Conservation (phyloP, 2,113 vertebrate species). For the Cyphomyrus discorhynchus region DNA sequence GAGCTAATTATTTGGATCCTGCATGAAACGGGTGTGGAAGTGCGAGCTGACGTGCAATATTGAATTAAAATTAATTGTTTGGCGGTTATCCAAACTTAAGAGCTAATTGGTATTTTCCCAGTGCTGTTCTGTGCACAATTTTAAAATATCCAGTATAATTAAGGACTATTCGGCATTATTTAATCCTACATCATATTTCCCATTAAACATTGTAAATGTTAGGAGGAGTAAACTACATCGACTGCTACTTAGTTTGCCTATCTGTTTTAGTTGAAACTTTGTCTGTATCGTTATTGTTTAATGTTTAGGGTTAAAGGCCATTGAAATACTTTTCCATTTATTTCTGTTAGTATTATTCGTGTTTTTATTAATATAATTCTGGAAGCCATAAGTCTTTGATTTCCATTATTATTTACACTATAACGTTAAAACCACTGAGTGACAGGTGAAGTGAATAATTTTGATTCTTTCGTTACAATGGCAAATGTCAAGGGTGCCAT, state of each 20-base stretch:
- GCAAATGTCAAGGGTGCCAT: background rate
- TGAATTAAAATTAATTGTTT: constrained; percentile 26
- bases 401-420: background rate
- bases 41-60: background rate
- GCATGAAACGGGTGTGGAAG: background rate
- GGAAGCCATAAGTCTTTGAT: background rate
- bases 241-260: background rate
- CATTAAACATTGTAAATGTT: background rate
- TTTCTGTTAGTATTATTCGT: background rate
- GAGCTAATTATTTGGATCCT: constrained; percentile 13
- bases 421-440: background rate
- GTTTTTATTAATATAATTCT: background rate
- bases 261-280: background rate
- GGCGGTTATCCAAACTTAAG: background rate
- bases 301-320: background rate
- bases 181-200: background rate
- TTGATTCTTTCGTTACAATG: background rate
- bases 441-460: background rate
- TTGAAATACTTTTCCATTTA: background rate
- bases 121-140: background rate
- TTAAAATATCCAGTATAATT: background rate
- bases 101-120: background rate
- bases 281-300: background rate
- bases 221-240: background rate
- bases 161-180: background rate